Base-by-base conservation (phyloP, 2,888 invertebrate genomes). In the Caenorhabditis doughertyi region DNA sequence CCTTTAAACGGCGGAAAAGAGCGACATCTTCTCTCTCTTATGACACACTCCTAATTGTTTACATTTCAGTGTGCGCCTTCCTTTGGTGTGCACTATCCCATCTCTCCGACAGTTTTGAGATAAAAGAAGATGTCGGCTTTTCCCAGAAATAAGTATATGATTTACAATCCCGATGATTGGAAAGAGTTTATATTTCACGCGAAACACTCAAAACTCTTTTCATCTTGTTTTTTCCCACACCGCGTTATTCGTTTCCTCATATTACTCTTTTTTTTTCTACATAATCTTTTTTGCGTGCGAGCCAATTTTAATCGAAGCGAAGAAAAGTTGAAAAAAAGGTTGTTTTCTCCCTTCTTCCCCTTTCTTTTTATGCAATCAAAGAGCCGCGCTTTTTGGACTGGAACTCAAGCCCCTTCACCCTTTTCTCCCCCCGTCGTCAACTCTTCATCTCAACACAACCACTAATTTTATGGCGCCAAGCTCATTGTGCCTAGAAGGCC, bases 361-460 rank as follows among this genome's bases (percentile, higher is more conserved):
- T 47, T 18, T 18, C 13, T 47, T 47, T 18, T 47, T 18, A 18
- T 47, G 44, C 44, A 47, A 47, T 47, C 44, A 47, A 18, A 47
- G 18, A 18, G 18, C 18, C 44, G 18, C 44, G n/a, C 44, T 18
- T 3, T 18, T 7, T 42, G 3, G 44, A 47, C 44, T 47, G 44
- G 18, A 47, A 47, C 44, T 47, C n/a, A 1, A 18, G 3, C 18
- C 2, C 39, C 16, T 39, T 39, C 39, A n/a, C n/a, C n/a, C n/a
- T n/a, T n/a, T 47, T 42, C 13, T 13, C 13, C 3, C 44, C 44
- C 18, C 0, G 32, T 29, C 56, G 35, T 56, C 32, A n/a, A 32
- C 56, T 56, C 32, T 56, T 29, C 56, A 56, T 35, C 56, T 32
- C 21, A 9, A n/a, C 29, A 16, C 56, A 56, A 56, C 51, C 51